Evolutionary conservation across 1,140 invertebrate species (phyloP).

Genomic region (Odontomachus brunneus): DNA sequence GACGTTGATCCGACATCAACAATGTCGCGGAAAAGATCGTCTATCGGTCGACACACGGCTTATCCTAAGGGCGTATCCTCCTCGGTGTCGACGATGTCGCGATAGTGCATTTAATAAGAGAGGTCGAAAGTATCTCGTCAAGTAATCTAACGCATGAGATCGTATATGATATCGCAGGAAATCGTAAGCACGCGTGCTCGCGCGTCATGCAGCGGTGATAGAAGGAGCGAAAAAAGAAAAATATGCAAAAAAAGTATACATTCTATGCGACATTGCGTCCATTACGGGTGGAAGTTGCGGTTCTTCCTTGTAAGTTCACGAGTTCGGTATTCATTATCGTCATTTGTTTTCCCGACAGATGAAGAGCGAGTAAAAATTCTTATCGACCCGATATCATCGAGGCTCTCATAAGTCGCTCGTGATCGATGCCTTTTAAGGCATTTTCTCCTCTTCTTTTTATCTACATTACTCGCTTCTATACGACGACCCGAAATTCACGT

Average conservation of each 20-base stretch:
- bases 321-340: neutral
- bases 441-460: neutral
- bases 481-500: neutral
- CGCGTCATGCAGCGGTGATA: constrained; percentile 73
- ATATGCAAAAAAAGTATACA: neutral
- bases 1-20: constrained; percentile 54
- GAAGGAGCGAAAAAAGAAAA: constrained; percentile 48
- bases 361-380: constrained; percentile 8
- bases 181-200: constrained; percentile 23
- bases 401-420: neutral
- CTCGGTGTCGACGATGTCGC: neutral
- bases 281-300: constrained; percentile 15
- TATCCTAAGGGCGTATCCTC: too few species aligned
- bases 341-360: too few species aligned
- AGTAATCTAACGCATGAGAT: constrained; percentile 51
- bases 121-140: constrained; percentile 24
- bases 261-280: constrained; percentile 9
- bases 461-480: neutral
- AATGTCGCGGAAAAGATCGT: constrained; percentile 28
- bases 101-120: neutral
- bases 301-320: constrained; percentile 22
- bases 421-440: neutral
- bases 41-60: constrained; percentile 17
- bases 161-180: constrained; percentile 60
- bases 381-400: constrained; percentile 1